These are phyloP conservation scores for Pterophyllum scalare DNA, from an alignment of 2,113 vertebrate species.

Conservation along the genomic window DNA sequence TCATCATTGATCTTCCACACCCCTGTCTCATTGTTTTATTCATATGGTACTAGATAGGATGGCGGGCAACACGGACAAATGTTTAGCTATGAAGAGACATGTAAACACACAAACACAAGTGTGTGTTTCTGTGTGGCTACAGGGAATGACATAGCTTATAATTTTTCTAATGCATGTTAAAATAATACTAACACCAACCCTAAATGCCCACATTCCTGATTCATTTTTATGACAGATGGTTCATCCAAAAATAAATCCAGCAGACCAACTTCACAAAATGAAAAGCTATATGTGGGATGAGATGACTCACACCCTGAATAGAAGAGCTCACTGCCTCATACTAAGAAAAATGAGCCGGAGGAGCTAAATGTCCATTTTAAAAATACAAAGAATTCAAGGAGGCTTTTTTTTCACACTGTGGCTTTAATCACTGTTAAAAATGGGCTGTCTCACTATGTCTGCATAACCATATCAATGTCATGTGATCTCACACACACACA, in stretches of 20 bases:
- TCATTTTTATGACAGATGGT: slow-evolving; percentile 65
- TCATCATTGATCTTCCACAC: slow-evolving; percentile 58
- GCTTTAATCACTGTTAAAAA: not conserved
- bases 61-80: not conserved
- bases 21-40: slow-evolving; percentile 63
- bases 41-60: slow-evolving; percentile 43
- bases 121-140: not conserved
- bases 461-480: not conserved
- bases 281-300: slow-evolving; percentile 67
- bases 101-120: slow-evolving; percentile 9
- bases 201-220: slow-evolving; percentile 27
- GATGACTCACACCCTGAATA: slow-evolving; percentile 62
- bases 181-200: not conserved
- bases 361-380: slow-evolving; percentile 2
- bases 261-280: slow-evolving; percentile 46
- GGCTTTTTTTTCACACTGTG: not conserved
- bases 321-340: slow-evolving; percentile 41
- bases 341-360: slow-evolving; percentile 18
- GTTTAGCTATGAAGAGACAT: not conserved
- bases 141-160: slow-evolving; percentile 1
- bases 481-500: not conserved
- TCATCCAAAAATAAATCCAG: slow-evolving; percentile 64
- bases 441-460: not conserved
- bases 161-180: slow-evolving; percentile 15
- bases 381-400: not conserved